Percentiles rank a stretch among this genome's conserved stretches.
These are phyloP conservation scores for Gobio gobio DNA, from an alignment of 2,113 vertebrate genomes.

Conservation along the genomic window DNA sequence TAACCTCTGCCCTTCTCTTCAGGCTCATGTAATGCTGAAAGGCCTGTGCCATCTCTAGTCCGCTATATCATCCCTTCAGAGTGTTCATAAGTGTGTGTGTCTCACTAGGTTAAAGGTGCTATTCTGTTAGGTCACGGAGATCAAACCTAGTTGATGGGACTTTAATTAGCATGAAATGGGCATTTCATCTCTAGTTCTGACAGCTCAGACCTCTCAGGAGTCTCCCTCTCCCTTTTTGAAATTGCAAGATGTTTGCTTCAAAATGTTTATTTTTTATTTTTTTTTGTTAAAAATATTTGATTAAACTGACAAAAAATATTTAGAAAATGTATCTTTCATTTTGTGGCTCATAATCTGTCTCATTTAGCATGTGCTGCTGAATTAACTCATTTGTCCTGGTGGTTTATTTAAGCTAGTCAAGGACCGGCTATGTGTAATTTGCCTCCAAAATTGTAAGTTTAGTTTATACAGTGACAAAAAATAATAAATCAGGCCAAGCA, in stretches of 20 bases:
- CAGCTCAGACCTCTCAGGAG: not conserved
- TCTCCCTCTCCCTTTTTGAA: not conserved
- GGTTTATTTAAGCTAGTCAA: constrained; percentile 27
- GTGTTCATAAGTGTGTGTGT: not conserved
- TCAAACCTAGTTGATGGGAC: constrained; percentile 12
- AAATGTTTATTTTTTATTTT: not conserved
- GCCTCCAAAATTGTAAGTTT: not conserved
- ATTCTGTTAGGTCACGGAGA: constrained; percentile 37
- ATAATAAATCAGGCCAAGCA: constrained; percentile 17
- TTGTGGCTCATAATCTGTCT: not conserved
- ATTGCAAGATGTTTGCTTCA: not conserved
- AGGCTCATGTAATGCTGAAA: constrained; percentile 20
- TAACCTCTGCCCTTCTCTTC: constrained; percentile 46
- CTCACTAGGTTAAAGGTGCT: constrained; percentile 34
- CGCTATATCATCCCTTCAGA: not conserved
- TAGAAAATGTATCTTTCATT: constrained; percentile 9
- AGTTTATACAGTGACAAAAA: constrained; percentile 15
- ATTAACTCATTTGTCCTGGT: constrained; percentile 25
- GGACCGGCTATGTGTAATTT: not conserved
- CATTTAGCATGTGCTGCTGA: not conserved
- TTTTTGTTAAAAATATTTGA: not conserved
- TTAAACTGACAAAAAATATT: not conserved
- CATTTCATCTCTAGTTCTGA: constrained; percentile 29
- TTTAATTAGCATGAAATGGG: constrained; percentile 45
- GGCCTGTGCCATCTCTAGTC: constrained; percentile 11